phyloP scores from a whole-genome alignment of 2,888 invertebrate species.

The Microplitis deprimator region DNA sequence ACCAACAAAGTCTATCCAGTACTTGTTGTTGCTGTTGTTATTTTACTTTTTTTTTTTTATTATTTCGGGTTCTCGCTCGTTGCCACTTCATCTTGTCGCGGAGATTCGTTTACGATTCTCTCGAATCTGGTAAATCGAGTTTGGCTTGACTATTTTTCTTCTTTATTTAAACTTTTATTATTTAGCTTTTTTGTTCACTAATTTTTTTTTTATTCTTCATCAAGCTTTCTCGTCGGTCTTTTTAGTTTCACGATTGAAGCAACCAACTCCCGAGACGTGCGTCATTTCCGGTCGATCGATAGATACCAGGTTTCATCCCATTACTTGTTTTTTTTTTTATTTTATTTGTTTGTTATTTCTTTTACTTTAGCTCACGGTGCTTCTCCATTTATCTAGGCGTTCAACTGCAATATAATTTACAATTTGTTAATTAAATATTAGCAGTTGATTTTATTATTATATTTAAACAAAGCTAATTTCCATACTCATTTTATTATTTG shows the following conservation, averaged over 20 bases:
- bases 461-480: not conserved
- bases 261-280: constrained; percentile 40
- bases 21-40: not conserved
- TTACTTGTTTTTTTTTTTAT: constrained; percentile 11
- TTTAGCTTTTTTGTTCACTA: not conserved
- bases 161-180: constrained; percentile 20
- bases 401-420: constrained; percentile 55
- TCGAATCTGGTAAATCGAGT: constrained; percentile 28
- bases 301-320: constrained; percentile 48
- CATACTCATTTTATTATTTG: not conserved
- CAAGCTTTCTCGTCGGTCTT: constrained; percentile 10
- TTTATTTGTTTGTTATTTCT: not conserved
- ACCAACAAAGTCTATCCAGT: not conserved
- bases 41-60: not conserved
- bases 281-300: constrained; percentile 43
- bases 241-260: constrained; percentile 16
- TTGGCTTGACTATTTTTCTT: constrained; percentile 35
- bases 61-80: constrained; percentile 16
- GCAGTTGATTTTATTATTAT: not conserved
- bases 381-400: constrained; percentile 52
- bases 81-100: constrained; percentile 28
- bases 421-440: constrained; percentile 15
- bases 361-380: constrained; percentile 32
- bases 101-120: constrained; percentile 29
- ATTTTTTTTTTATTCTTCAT: constrained; percentile 2